These are phyloP conservation scores for Actinopyga echinites DNA, from an alignment of 53 echinoderm and acorn worm species.

Conservation along the genomic window DNA sequence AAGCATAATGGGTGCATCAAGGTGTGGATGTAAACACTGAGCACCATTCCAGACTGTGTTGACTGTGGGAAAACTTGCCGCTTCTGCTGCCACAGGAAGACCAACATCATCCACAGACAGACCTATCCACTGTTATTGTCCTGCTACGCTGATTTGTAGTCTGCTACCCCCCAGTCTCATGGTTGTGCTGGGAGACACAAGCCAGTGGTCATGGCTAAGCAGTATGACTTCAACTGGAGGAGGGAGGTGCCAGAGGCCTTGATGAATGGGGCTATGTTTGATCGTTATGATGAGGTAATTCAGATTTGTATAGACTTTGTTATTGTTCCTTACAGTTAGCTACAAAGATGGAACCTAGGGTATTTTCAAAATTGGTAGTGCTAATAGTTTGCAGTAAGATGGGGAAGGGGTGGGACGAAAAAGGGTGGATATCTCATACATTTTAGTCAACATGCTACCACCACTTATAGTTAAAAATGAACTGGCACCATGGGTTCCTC, in stretches of 20 bases:
- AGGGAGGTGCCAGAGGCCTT: slow-evolving; percentile 78
- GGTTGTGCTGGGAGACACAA: slow-evolving; percentile 25
- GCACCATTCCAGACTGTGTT: slow-evolving; percentile 5
- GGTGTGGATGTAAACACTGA: slow-evolving; percentile 35
- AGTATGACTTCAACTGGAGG: slow-evolving; percentile 97
- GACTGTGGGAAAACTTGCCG: not conserved
- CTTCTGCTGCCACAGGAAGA: not conserved
- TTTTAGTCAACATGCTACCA: no score
- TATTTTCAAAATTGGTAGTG: not conserved
- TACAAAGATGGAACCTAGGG: not conserved
- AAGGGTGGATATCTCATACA: no score
- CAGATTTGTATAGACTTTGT: not conserved
- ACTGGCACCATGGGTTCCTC: no score
- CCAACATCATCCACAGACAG: slow-evolving; percentile 4
- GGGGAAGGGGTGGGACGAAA: no score
- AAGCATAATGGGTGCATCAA: slow-evolving; percentile 25
- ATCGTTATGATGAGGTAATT: slow-evolving; percentile 93
- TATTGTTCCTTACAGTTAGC: not conserved
- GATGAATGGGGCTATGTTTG: slow-evolving; percentile 85
- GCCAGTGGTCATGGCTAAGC: slow-evolving; percentile 82
- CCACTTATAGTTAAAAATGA: no score
- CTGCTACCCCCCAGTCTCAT: slow-evolving; percentile 26
- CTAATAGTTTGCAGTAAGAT: no score
- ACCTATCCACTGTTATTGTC: not conserved
- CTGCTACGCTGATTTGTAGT: slow-evolving; percentile 13